phyloP scores from a whole-genome alignment of 2,797 vertebrate species.

The Buceros bicornis region DNA sequence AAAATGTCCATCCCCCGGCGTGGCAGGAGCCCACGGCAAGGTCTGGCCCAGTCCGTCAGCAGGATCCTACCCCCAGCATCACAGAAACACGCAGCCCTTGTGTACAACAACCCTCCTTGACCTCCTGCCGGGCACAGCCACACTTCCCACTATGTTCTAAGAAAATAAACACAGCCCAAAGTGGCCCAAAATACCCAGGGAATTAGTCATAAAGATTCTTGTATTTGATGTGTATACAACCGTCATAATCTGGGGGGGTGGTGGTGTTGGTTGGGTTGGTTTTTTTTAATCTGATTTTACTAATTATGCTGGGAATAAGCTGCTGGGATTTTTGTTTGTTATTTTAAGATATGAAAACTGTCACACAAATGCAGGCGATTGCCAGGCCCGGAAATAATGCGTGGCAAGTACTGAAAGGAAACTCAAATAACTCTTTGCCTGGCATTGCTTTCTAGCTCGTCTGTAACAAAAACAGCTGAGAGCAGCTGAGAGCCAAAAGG shows the following conservation, averaged over 20 bases:
- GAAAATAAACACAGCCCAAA: conserved; percentile 27
- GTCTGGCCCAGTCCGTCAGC: neutral
- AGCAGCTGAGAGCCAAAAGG: conserved; percentile 35
- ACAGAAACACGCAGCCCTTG: neutral
- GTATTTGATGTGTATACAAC: neutral
- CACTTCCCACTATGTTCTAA: neutral
- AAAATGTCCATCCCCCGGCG: neutral
- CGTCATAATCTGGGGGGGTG: neutral
- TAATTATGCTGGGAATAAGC: conserved; percentile 10
- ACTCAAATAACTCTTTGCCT: conserved; percentile 18
- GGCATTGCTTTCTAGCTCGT: conserved; percentile 13
- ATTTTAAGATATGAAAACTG: conserved; percentile 48
- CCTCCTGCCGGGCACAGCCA: neutral
- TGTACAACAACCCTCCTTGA: neutral
- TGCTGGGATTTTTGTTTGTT: conserved; percentile 30
- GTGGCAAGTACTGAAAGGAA: conserved; percentile 37
- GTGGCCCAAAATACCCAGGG: neutral
- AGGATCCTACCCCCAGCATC: neutral
- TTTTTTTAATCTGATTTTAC: neutral
- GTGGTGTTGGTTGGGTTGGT: neutral
- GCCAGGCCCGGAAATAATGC: conserved; percentile 12
- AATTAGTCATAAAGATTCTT: conserved; percentile 32
- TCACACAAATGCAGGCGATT: neutral
- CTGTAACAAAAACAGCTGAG: conserved; percentile 36
- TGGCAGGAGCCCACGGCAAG: neutral